These are phyloP conservation scores for Nycticebus coucang DNA, from an alignment of 2,113 vertebrate species.

Conservation along the genomic window DNA sequence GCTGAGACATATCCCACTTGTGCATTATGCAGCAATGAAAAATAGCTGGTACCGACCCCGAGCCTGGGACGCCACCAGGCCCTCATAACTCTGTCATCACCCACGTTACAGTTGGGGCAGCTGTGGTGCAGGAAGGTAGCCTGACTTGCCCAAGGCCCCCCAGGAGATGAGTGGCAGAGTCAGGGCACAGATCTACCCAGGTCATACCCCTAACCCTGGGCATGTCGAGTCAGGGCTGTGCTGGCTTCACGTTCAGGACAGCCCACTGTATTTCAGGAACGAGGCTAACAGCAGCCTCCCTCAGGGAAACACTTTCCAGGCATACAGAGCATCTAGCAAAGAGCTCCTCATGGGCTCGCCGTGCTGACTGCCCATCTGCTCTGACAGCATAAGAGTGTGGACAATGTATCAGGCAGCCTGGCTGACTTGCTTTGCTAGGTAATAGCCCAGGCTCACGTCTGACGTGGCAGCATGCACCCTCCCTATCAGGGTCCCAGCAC, in stretches of 20 bases:
- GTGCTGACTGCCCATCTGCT: background rate
- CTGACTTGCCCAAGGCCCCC: background rate
- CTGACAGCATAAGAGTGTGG: background rate
- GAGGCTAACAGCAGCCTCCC: background rate
- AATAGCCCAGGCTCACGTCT: background rate
- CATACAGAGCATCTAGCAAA: background rate
- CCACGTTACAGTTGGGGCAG: background rate
- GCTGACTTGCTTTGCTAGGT: background rate
- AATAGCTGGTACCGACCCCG: background rate
- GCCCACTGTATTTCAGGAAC: background rate
- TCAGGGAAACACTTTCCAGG: background rate
- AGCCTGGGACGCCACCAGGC: background rate
- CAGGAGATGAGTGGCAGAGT: background rate
- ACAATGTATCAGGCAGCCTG: background rate
- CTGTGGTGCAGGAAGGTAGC: too few relatives aligned
- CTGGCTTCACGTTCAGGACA: background rate
- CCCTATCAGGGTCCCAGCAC: background rate
- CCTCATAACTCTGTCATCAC: background rate
- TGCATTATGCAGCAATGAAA: background rate
- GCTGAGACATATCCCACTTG: background rate
- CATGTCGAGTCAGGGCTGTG: background rate
- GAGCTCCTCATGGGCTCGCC: background rate
- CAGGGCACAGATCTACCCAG: accelerated
- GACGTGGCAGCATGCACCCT: background rate
- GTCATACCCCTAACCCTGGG: background rate